phyloP scores from a whole-genome alignment of 2,888 invertebrate species.

The Rhingia campestris region DNA sequence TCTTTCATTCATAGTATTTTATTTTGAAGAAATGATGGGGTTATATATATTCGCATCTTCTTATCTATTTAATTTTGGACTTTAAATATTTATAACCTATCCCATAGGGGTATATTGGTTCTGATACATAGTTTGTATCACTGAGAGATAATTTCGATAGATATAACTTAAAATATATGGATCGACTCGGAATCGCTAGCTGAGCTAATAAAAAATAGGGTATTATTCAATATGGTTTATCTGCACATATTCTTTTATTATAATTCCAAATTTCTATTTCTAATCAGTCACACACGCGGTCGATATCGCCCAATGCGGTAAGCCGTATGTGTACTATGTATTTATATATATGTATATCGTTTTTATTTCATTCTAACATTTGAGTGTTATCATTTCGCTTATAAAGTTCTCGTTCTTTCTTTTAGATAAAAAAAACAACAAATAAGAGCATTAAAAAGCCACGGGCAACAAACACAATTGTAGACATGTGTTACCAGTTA shows the following conservation, averaged over 20 bases:
- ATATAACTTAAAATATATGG: no score
- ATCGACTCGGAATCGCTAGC: no score
- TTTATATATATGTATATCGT: not conserved
- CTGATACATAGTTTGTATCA: no score
- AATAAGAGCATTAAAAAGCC: not conserved
- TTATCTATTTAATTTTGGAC: no score
- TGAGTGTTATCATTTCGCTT: conserved; percentile 42
- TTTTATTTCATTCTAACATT: conserved; percentile 16
- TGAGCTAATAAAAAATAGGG: not conserved
- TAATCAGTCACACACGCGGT: conserved; percentile 46
- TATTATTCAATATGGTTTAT: not conserved
- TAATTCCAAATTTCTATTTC: conserved; percentile 1
- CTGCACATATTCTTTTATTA: conserved; percentile 1
- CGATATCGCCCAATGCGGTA: conserved; percentile 10
- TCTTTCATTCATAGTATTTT: no score
- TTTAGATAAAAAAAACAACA: conserved; percentile 13
- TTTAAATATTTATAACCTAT: no score
- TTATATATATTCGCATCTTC: no score
- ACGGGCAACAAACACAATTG: not conserved
- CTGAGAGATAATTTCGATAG: no score
- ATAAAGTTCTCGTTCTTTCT: conserved; percentile 21
- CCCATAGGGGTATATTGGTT: no score
- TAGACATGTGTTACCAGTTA: conserved; percentile 43
- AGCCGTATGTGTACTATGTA: not conserved
- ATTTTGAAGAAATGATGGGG: no score